Evolutionary conservation across 2,113 vertebrate genomes (phyloP).

Genomic region (Phoxinus phoxinus): DNA sequence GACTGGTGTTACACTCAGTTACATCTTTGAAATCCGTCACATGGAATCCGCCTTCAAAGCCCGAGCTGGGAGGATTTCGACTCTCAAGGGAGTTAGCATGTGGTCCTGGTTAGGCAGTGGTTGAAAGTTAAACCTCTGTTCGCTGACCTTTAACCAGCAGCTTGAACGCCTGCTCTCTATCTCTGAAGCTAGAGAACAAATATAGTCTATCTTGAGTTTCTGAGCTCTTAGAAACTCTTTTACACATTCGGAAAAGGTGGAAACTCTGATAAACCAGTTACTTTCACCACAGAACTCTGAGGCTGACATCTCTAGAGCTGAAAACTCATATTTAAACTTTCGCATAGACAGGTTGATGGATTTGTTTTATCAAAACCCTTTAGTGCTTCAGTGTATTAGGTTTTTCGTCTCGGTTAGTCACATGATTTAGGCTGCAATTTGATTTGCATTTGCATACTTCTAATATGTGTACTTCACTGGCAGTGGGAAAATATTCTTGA

Average conservation of each 20-base stretch:
- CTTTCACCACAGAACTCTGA: constrained; percentile 4
- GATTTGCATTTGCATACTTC: constrained; percentile 2
- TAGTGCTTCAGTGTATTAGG: background rate
- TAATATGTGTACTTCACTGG: background rate
- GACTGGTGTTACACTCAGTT: constrained; percentile 37
- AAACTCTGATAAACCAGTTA: constrained; percentile 4
- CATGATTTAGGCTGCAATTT: background rate
- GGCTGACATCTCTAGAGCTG: constrained; percentile 2
- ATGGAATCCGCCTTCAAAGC: constrained; percentile 37
- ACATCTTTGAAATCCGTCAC: constrained; percentile 37
- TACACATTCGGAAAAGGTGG: background rate
- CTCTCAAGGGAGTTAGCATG: constrained; percentile 55
- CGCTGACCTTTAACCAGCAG: constrained; percentile 36
- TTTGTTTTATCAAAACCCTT: background rate
- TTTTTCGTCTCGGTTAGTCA: background rate
- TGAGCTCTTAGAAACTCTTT: background rate
- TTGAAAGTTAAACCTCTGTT: constrained; percentile 42
- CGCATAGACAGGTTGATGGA: background rate
- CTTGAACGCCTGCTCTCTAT: constrained; percentile 9
- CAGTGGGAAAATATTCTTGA: background rate
- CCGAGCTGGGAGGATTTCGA: background rate
- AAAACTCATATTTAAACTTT: background rate
- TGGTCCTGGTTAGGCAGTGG: constrained; percentile 50
- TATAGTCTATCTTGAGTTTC: constrained; percentile 1
- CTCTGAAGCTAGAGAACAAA: constrained; percentile 5